These are phyloP conservation scores for Patella caerulea DNA, from an alignment of 2,888 invertebrate genomes.

Conservation along the genomic window DNA sequence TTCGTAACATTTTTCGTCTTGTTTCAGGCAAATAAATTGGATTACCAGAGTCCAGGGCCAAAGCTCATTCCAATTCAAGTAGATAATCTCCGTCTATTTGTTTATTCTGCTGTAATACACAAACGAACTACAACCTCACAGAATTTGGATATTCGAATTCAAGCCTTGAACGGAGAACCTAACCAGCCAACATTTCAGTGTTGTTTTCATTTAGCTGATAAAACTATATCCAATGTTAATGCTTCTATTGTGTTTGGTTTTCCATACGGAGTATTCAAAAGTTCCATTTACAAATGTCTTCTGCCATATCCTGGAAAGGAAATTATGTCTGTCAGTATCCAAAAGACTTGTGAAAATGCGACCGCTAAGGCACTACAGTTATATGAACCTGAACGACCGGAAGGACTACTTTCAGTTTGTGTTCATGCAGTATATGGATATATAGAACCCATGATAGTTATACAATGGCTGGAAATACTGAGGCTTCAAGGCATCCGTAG, in stretches of 20 bases:
- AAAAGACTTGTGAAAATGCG: too few species aligned
- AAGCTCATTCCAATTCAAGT: too few species aligned
- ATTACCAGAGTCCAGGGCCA: too few species aligned
- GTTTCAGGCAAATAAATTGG: too few species aligned
- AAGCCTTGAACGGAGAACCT: background rate
- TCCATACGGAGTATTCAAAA: background rate
- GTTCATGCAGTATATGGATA: slow-evolving; percentile 4
- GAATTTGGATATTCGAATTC: background rate
- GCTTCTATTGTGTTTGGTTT: background rate
- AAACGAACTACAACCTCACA: too few species aligned
- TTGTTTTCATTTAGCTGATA: background rate
- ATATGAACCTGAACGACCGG: background rate
- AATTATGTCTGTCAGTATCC: too few species aligned
- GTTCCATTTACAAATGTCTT: background rate
- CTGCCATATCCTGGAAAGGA: too few species aligned
- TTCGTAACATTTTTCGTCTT: too few species aligned
- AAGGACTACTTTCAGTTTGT: background rate
- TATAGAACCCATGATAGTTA: background rate
- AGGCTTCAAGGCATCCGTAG: background rate
- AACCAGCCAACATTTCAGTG: background rate
- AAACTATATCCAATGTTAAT: background rate
- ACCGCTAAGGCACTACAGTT: too few species aligned
- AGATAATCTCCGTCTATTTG: too few species aligned
- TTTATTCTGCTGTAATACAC: too few species aligned
- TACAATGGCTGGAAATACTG: background rate